These are phyloP conservation scores for Phyllostomus discolor DNA, from an alignment of 2,113 vertebrate genomes.

Conservation along the genomic window DNA sequence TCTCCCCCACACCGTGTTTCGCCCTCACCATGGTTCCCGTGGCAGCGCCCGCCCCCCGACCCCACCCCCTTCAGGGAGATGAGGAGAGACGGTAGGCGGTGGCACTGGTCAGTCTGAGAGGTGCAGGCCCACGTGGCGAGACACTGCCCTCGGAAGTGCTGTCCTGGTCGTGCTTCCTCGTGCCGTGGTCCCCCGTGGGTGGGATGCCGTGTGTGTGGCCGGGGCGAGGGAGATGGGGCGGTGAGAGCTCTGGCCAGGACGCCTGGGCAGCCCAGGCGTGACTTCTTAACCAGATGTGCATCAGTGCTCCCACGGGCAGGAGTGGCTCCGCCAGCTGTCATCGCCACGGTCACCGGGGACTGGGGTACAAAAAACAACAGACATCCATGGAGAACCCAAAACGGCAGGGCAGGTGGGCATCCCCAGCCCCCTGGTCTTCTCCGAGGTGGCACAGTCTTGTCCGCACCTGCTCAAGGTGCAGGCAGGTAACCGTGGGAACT, in stretches of 20 bases:
- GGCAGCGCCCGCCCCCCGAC: fast-evolving
- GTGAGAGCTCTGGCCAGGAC: neutral
- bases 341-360: neutral
- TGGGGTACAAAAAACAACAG: neutral
- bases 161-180: neutral
- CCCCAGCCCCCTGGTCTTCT: neutral
- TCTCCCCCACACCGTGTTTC: neutral
- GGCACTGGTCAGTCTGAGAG: neutral
- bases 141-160: neutral
- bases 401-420: neutral
- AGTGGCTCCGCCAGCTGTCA: neutral
- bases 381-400: neutral
- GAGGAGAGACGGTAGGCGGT: neutral
- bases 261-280: neutral
- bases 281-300: slow-evolving; percentile 22
- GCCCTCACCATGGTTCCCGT: neutral
- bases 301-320: neutral
- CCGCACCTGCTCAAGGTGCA: neutral
- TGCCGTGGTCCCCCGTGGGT: neutral
- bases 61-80: neutral
- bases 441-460: neutral
- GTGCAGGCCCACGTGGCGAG: neutral
- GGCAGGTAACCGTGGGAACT: neutral
- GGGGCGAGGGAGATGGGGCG: too few species aligned
- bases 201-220: neutral